phyloP scores from a whole-genome alignment of 2,888 invertebrate species.

The Torymus tubicola region DNA sequence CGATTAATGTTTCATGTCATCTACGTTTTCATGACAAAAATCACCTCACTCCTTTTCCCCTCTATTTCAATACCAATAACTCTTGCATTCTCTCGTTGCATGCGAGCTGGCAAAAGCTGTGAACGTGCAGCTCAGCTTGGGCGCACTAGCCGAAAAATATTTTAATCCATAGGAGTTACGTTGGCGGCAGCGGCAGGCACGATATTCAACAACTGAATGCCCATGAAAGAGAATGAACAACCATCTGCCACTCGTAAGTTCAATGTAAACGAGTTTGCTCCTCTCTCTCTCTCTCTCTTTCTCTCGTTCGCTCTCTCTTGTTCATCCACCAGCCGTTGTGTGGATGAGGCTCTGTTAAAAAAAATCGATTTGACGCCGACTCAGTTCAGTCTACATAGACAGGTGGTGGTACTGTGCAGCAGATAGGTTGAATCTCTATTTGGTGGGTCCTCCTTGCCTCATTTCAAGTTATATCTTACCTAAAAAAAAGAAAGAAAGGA shows the following conservation, averaged over 20 bases:
- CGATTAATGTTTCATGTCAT: no score
- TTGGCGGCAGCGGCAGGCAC: background rate
- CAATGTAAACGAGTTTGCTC: slow-evolving; percentile 34
- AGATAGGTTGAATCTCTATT: background rate
- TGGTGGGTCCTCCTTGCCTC: no score
- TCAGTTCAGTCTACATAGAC: no score
- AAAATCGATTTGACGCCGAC: slow-evolving; percentile 26
- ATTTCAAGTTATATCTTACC: no score
- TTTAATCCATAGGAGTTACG: slow-evolving; percentile 42
- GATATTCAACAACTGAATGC: slow-evolving; percentile 39
- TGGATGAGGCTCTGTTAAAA: background rate
- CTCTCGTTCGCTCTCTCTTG: background rate
- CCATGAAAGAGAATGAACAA: slow-evolving; percentile 51
- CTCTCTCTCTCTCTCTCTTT: background rate
- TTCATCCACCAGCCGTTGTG: no score
- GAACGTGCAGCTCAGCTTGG: no score
- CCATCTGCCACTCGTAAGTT: slow-evolving; percentile 45
- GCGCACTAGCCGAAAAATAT: slow-evolving; percentile 35
- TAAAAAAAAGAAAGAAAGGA: no score
- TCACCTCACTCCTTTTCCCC: background rate
- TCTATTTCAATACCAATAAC: background rate
- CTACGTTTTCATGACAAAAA: background rate
- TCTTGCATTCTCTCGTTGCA: background rate
- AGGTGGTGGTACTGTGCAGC: background rate
- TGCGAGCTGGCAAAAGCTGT: background rate